Percentiles rank a stretch among this genome's conserved stretches.
Evolutionary conservation across 2,888 invertebrate genomes (phyloP).

Genomic region (Teleogryllus oceanicus): DNA sequence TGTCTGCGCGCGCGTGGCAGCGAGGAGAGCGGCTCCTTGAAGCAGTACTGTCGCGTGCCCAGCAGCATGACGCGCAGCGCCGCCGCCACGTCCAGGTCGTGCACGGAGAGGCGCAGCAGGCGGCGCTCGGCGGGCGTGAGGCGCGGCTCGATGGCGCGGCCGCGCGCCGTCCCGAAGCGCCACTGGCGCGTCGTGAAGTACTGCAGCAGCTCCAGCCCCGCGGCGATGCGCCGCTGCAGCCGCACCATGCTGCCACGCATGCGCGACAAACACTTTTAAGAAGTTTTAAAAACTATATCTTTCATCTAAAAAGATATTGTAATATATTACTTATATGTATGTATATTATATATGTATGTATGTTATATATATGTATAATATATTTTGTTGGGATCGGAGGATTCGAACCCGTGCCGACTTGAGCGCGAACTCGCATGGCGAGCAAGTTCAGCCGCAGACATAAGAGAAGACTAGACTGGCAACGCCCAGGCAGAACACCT

Average conservation of each 20-base stretch:
- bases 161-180: constrained; percentile 69
- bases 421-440: no score
- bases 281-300: no score
- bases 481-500: no score
- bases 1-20: constrained; percentile 67
- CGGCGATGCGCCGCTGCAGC: constrained; percentile 59
- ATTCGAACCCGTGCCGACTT: no score
- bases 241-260: constrained; percentile 56
- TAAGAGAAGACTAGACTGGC: no score
- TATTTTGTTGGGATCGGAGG: no score
- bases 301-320: no score
- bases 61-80: constrained; percentile 70
- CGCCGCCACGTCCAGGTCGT: constrained; percentile 58
- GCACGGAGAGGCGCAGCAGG: constrained; percentile 55
- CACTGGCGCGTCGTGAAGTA: constrained; percentile 79
- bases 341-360: no score
- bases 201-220: constrained; percentile 65
- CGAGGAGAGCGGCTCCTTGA: constrained; percentile 77
- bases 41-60: constrained; percentile 80
- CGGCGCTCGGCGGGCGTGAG: constrained; percentile 59
- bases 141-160: constrained; percentile 52
- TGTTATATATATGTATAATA: no score
- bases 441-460: no score
- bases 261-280: no score
- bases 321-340: no score